These are phyloP conservation scores for Synchiropus splendidus DNA, from an alignment of 2,113 vertebrate genomes.

Conservation along the genomic window DNA sequence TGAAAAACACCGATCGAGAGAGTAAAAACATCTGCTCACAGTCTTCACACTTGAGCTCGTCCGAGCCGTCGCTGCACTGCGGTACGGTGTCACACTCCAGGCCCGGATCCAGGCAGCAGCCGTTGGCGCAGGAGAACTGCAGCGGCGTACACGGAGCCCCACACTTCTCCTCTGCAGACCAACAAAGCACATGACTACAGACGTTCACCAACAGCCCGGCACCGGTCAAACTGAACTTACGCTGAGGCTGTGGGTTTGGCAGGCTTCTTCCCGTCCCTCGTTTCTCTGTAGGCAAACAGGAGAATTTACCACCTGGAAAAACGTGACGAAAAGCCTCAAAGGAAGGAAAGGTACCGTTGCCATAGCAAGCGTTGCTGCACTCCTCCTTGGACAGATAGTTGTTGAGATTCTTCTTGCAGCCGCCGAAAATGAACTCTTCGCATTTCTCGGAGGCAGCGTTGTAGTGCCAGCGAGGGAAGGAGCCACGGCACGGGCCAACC, in stretches of 20 bases:
- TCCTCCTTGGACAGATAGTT: conserved; percentile 79
- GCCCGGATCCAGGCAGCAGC: conserved; percentile 81
- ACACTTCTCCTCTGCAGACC: conserved; percentile 52
- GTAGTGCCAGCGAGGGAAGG: conserved; percentile 88
- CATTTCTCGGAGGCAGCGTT: conserved; percentile 70
- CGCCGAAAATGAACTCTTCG: conserved; percentile 78
- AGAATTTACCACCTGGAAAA: not conserved
- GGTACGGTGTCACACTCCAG: conserved; percentile 75
- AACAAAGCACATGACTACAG: not conserved
- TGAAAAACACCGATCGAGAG: too few species aligned
- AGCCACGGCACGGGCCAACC: conserved; percentile 79
- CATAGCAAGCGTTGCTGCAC: conserved; percentile 72
- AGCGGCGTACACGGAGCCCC: conserved; percentile 55
- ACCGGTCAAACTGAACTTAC: conserved; percentile 17
- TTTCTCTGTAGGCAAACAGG: conserved; percentile 18
- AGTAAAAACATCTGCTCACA: conserved; percentile 34
- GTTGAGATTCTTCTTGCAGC: conserved; percentile 85
- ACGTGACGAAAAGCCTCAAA: not conserved
- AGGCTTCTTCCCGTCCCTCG: conserved; percentile 8
- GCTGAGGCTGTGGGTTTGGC: not conserved
- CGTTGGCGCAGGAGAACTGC: conserved; percentile 75
- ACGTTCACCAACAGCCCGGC: not conserved
- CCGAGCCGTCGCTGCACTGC: conserved; percentile 79
- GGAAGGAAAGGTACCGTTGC: conserved; percentile 32
- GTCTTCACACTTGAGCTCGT: conserved; percentile 69